Conservation (phyloP, 2,113 vertebrate species). For the Neopipo cinnamomea region DNA sequence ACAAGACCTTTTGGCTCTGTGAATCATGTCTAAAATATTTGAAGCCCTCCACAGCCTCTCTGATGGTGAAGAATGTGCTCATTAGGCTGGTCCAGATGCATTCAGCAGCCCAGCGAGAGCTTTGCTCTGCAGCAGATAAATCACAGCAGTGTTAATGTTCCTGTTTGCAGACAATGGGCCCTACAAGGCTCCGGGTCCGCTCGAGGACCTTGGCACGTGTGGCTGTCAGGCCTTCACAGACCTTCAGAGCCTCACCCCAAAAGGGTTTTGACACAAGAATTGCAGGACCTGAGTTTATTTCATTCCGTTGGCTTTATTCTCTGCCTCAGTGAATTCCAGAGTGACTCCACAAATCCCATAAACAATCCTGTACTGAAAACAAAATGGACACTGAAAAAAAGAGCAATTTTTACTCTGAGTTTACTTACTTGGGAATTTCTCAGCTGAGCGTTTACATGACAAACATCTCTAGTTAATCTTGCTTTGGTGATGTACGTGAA, state of each 20-base stretch:
- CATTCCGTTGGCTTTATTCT: neutral
- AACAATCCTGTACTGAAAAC: neutral
- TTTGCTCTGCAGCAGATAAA: constrained; percentile 17
- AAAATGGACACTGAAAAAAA: neutral
- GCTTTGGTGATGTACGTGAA: neutral
- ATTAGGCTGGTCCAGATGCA: constrained; percentile 62
- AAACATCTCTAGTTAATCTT: neutral
- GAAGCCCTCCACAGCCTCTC: constrained; percentile 41
- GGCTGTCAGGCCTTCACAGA: neutral
- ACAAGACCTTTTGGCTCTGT: constrained; percentile 57
- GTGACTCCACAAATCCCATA: neutral
- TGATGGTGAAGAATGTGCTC: constrained; percentile 59
- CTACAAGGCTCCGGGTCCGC: neutral
- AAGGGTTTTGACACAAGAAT: neutral
- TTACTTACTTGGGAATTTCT: neutral
- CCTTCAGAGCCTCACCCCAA: neutral
- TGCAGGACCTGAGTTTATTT: neutral
- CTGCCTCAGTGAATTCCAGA: neutral
- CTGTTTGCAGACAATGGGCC: neutral
- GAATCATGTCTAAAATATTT: constrained; percentile 67
- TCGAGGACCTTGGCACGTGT: neutral
- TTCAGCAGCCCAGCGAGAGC: neutral
- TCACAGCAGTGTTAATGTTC: neutral
- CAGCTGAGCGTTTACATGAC: neutral
- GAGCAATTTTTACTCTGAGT: neutral